Percentiles rank a stretch among this genome's conserved stretches.
Conservation (phyloP, 2,797 vertebrate species). For the Acanthiza pusilla region DNA sequence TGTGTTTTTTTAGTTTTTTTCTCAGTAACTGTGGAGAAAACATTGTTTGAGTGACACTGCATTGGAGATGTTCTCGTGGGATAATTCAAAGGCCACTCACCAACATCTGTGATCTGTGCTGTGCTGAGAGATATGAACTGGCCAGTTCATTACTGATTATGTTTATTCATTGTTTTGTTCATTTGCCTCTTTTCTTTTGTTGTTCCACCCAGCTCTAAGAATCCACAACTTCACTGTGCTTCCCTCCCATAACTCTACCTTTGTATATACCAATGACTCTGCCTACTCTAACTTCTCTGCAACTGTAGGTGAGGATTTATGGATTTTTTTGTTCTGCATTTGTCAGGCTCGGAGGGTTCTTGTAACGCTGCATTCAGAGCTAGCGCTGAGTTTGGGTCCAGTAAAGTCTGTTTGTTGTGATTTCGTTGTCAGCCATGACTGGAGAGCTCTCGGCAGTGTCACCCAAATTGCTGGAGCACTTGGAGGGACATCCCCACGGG, state of each 20-base stretch:
- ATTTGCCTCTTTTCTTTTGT: slow-evolving; percentile 73
- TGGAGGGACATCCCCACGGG: neutral
- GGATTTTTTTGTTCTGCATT: neutral
- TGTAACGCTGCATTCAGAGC: neutral
- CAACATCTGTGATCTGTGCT: neutral
- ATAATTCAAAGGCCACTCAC: neutral
- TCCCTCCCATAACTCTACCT: slow-evolving; percentile 91
- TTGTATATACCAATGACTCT: slow-evolving; percentile 98
- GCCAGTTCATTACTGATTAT: neutral
- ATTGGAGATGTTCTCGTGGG: neutral
- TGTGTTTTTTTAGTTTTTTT: neutral
- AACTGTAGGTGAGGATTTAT: slow-evolving; percentile 91
- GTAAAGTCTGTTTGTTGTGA: neutral
- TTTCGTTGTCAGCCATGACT: fast-evolving
- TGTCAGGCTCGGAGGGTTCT: neutral
- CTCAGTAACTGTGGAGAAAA: too few species aligned
- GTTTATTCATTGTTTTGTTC: slow-evolving; percentile 75
- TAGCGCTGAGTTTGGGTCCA: neutral
- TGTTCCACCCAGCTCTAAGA: slow-evolving; percentile 87
- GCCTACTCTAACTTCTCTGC: slow-evolving; percentile 98
- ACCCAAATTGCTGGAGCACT: neutral
- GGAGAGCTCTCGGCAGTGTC: neutral
- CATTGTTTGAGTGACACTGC: fast-evolving
- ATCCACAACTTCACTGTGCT: slow-evolving; percentile 98
- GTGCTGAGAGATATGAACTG: slow-evolving; percentile 69